Conservation (phyloP, 2,113 vertebrate species). For the Passer domesticus region DNA sequence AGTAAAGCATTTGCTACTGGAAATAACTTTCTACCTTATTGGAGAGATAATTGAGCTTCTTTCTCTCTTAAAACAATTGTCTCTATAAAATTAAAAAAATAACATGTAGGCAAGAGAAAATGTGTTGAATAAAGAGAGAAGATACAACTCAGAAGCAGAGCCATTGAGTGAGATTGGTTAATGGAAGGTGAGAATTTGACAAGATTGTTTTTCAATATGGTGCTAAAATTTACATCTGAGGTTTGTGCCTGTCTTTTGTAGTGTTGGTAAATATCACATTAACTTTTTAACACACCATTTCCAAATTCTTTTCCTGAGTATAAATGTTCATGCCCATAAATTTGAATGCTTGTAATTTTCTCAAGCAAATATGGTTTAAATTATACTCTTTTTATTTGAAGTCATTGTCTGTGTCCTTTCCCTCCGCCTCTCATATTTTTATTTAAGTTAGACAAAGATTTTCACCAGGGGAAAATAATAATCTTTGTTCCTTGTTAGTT, state of each 20-base stretch:
- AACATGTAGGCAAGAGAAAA: background rate
- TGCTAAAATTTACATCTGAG: background rate
- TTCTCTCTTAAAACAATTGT: background rate
- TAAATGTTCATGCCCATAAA: background rate
- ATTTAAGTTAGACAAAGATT: constrained; percentile 26
- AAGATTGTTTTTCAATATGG: background rate
- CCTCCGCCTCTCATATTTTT: constrained; percentile 14
- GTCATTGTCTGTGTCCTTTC: background rate
- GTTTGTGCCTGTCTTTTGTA: background rate
- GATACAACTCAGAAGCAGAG: background rate
- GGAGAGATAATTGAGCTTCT: background rate
- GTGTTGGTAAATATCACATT: background rate
- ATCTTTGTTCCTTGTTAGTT: background rate
- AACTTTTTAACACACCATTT: background rate
- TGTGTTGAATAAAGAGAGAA: background rate
- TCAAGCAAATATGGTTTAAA: constrained; percentile 1
- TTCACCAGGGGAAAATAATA: background rate
- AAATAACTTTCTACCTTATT: background rate
- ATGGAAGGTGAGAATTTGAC: background rate
- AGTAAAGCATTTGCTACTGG: background rate
- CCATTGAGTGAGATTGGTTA: background rate
- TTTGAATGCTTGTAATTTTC: background rate
- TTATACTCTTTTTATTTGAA: background rate
- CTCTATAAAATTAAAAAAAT: background rate
- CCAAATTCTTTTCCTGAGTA: background rate